A percentile compares a stretch with the other conserved stretches of the same genome.
phyloP scores from a whole-genome alignment of 2,888 invertebrate genomes.

The Heteromurus nitidus region DNA sequence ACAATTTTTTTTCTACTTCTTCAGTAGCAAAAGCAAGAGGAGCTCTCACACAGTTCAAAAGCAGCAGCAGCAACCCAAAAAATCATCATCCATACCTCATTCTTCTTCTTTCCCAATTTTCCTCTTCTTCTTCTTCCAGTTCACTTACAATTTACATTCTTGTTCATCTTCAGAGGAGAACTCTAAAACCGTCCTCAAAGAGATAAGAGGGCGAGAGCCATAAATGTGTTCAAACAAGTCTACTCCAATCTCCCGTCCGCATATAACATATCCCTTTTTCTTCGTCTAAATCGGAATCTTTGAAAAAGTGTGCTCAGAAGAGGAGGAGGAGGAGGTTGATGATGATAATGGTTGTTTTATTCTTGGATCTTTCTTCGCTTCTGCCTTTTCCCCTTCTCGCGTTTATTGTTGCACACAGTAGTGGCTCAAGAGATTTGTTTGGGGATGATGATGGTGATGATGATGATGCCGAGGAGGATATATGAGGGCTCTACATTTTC shows the following conservation, averaged over 20 bases:
- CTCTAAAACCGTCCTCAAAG: slow-evolving; percentile 13
- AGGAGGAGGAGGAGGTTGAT: slow-evolving; percentile 14
- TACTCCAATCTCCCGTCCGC: slow-evolving; percentile 39
- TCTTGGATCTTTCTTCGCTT: slow-evolving; percentile 49
- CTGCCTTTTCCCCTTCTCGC: slow-evolving; percentile 30
- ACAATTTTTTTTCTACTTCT: background rate
- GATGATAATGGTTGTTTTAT: slow-evolving; percentile 50
- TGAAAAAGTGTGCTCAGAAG: slow-evolving; percentile 15
- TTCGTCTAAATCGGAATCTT: slow-evolving; percentile 24
- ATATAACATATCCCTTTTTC: no score
- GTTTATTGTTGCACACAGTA: slow-evolving; percentile 57
- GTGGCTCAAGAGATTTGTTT: slow-evolving; percentile 1
- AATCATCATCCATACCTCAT: slow-evolving; percentile 25
- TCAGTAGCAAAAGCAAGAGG: slow-evolving; percentile 41
- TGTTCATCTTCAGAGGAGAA: slow-evolving; percentile 20
- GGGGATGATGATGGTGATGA: no score
- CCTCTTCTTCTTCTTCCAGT: slow-evolving; percentile 49
- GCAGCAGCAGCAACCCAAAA: slow-evolving; percentile 31
- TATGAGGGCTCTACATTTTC: slow-evolving; percentile 34
- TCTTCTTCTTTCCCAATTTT: slow-evolving; percentile 1
- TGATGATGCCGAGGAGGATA: slow-evolving; percentile 34
- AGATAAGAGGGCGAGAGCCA: no score
- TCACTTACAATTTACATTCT: slow-evolving; percentile 58
- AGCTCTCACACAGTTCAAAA: background rate
- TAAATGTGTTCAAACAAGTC: no score